Percentiles rank a stretch among this genome's conserved stretches.
phyloP scores from a whole-genome alignment of 2,888 invertebrate species.

The Catocala nupta region DNA sequence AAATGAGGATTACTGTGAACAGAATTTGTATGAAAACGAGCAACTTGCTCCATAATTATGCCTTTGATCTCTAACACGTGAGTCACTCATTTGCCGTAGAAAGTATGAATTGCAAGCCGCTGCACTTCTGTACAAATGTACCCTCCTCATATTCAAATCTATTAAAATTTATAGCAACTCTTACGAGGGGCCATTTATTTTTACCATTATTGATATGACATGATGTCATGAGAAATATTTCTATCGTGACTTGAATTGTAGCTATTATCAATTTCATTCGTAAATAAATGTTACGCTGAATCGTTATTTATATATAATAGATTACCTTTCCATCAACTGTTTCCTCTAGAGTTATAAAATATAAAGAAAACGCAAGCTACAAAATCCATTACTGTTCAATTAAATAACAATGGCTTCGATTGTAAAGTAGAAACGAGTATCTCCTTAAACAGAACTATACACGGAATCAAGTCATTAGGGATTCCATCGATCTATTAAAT shows the following conservation, averaged over 20 bases:
- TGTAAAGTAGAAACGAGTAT: conserved; percentile 31
- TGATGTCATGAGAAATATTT: too few species aligned
- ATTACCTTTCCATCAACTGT: too few species aligned
- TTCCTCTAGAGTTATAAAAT: too few species aligned
- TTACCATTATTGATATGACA: not conserved
- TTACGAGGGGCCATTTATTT: not conserved
- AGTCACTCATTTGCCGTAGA: conserved; percentile 58
- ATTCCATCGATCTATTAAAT: conserved; percentile 49
- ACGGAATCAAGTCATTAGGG: conserved; percentile 50
- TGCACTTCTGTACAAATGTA: conserved; percentile 44
- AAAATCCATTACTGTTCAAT: conserved; percentile 13
- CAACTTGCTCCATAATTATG: conserved; percentile 62
- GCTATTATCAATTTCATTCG: not conserved
- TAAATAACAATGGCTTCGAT: conserved; percentile 25
- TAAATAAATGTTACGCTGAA: too few species aligned
- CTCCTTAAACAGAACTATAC: conserved; percentile 24
- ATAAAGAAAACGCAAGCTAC: conserved; percentile 6
- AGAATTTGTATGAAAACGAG: conserved; percentile 58
- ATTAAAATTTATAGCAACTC: conserved; percentile 22
- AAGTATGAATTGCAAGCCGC: conserved; percentile 51
- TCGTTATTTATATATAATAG: too few species aligned
- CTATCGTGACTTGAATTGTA: too few species aligned
- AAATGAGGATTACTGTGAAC: conserved; percentile 19
- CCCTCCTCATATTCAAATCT: conserved; percentile 29
- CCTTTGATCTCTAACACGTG: conserved; percentile 66